phyloP scores from a whole-genome alignment of 2,113 vertebrate genomes.

The Aramus guarauna region DNA sequence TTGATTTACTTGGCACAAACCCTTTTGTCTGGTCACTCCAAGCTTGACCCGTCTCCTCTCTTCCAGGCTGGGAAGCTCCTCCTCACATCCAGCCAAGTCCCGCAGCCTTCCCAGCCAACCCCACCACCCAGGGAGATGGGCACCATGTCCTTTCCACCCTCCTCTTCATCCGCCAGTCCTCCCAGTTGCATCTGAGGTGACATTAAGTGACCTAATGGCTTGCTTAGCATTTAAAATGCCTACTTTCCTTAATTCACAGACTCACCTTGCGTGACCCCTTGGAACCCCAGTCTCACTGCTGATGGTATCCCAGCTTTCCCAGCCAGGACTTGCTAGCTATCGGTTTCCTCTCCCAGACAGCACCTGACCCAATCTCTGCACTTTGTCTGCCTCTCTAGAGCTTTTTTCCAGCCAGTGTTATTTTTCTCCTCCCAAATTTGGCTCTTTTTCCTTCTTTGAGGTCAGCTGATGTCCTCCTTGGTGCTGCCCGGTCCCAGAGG shows the following conservation, averaged over 20 bases:
- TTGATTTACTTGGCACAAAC: not conserved
- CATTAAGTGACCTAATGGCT: not conserved
- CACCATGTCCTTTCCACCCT: not conserved
- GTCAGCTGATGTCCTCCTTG: not conserved
- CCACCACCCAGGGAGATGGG: not conserved
- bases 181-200: not conserved
- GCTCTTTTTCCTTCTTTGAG: not conserved
- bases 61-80: rapidly evolving
- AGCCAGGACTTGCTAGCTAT: not conserved
- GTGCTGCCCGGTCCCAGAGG: not conserved
- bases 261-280: not conserved
- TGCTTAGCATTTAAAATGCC: not conserved
- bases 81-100: not conserved
- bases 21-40: not conserved
- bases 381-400: not conserved
- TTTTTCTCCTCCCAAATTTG: not conserved
- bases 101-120: not conserved
- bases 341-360: not conserved
- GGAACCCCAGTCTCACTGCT: not conserved
- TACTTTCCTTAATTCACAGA: not conserved
- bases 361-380: not conserved
- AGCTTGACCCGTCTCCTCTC: not conserved
- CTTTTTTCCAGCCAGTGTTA: not conserved
- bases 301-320: not conserved
- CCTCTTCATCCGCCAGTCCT: not conserved